Evolutionary conservation across 2,888 invertebrate genomes (phyloP).

Genomic region (Drosophila aldrichi): DNA sequence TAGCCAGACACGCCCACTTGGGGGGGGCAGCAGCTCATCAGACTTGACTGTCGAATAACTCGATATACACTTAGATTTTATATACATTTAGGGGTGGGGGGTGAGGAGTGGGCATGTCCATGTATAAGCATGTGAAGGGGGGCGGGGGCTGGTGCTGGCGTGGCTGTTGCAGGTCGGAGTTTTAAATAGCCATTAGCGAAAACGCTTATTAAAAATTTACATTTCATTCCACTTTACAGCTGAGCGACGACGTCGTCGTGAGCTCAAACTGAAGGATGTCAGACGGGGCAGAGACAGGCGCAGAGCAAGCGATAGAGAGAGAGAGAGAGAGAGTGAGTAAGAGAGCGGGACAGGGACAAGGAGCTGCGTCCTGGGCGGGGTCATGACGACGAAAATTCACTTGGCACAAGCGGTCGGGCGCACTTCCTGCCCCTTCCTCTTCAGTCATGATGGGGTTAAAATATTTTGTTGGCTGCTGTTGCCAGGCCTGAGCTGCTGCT

Average conservation of each 20-base stretch:
- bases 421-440: slow-evolving; percentile 41
- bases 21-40: slow-evolving; percentile 41
- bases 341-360: neutral
- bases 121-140: slow-evolving; percentile 37
- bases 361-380: slow-evolving; percentile 1
- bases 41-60: slow-evolving; percentile 61
- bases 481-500: slow-evolving; percentile 3
- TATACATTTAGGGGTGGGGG: slow-evolving; percentile 9
- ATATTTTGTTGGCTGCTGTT: slow-evolving; percentile 36
- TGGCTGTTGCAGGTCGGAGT: slow-evolving; percentile 61
- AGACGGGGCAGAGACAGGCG: neutral
- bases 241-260: slow-evolving; percentile 56
- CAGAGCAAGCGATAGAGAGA: neutral
- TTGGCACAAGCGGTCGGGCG: slow-evolving; percentile 56
- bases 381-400: slow-evolving; percentile 54
- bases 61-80: slow-evolving; percentile 54
- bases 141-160: neutral
- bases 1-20: slow-evolving; percentile 15
- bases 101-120: neutral
- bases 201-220: slow-evolving; percentile 85
- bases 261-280: slow-evolving; percentile 40
- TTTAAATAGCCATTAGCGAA: slow-evolving; percentile 85
- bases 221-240: slow-evolving; percentile 83
- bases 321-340: slow-evolving; percentile 6
- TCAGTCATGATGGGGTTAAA: slow-evolving; percentile 37